Evolutionary conservation across 2,113 vertebrate genomes (phyloP).

Genomic region (Colius striatus): DNA sequence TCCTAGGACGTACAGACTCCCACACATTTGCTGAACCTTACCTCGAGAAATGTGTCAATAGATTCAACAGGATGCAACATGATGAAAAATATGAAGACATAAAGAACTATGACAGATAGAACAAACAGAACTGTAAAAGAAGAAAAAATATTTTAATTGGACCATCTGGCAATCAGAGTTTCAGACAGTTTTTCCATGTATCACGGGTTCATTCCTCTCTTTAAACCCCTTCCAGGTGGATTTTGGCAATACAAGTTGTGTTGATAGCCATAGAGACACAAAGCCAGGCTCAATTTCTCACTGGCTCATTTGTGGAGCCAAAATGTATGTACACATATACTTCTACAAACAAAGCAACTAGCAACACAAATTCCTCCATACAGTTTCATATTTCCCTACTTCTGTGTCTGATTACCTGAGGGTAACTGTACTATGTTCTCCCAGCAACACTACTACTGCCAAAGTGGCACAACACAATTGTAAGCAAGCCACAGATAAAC

Average conservation of each 20-base stretch:
- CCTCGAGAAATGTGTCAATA: constrained; percentile 86
- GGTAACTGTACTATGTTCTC: neutral
- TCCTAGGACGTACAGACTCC: neutral
- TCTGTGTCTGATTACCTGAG: neutral
- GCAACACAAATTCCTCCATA: neutral
- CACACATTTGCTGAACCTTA: constrained; percentile 52
- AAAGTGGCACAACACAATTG: neutral
- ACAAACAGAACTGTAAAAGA: constrained; percentile 80
- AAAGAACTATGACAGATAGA: constrained; percentile 75
- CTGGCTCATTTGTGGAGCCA: neutral
- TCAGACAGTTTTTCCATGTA: neutral
- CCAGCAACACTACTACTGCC: neutral
- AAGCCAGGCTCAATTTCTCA: neutral
- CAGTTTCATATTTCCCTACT: neutral
- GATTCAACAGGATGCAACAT: constrained; percentile 85
- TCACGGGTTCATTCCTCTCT: neutral
- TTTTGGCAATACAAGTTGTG: neutral
- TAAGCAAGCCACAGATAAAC: neutral
- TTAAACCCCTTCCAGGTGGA: neutral
- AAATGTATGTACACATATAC: rapidly evolving
- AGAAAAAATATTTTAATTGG: neutral
- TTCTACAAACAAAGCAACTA: neutral
- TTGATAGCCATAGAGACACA: neutral
- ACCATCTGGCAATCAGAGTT: neutral
- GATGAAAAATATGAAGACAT: constrained; percentile 85